Conservation (phyloP, 2,797 vertebrate species). For the Antrozous pallidus region DNA sequence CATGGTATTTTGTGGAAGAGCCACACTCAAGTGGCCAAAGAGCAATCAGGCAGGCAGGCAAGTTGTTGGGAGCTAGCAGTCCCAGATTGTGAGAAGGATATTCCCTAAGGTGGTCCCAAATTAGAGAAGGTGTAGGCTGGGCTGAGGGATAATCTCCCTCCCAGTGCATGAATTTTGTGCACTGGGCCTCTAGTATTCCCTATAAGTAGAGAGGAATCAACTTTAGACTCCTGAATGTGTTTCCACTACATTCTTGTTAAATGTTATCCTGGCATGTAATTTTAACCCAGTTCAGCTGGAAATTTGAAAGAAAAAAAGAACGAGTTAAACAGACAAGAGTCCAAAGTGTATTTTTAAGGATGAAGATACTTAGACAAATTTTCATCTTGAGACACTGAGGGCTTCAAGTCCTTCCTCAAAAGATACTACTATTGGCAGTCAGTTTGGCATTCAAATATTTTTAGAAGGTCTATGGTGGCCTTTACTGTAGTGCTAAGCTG, state of each 20-base stretch:
- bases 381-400: slow-evolving; percentile 7
- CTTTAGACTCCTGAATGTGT: slow-evolving; percentile 24
- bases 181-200: background rate
- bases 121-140: too few species aligned
- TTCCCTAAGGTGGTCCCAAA: too few species aligned
- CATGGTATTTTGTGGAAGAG: too few species aligned
- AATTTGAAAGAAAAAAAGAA: slow-evolving; percentile 22
- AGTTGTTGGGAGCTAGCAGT: too few species aligned
- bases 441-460: background rate
- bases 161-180: too few species aligned
- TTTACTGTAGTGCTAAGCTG: slow-evolving; percentile 45
- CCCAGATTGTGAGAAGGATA: too few species aligned
- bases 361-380: slow-evolving; percentile 43
- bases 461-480: background rate
- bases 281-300: slow-evolving; percentile 14
- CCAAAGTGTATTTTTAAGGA: slow-evolving; percentile 15
- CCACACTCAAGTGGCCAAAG: too few species aligned
- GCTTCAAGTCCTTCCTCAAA: slow-evolving; percentile 6
- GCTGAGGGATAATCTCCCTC: too few species aligned
- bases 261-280: background rate
- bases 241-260: slow-evolving; percentile 31
- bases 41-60: too few species aligned
- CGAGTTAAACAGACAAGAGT: slow-evolving; percentile 2
- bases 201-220: slow-evolving; percentile 10
- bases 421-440: background rate